Evolutionary conservation across 37 sponge, comb jelly and placozoan species (phyloP).

Genomic region (Theonella swinhoei): DNA sequence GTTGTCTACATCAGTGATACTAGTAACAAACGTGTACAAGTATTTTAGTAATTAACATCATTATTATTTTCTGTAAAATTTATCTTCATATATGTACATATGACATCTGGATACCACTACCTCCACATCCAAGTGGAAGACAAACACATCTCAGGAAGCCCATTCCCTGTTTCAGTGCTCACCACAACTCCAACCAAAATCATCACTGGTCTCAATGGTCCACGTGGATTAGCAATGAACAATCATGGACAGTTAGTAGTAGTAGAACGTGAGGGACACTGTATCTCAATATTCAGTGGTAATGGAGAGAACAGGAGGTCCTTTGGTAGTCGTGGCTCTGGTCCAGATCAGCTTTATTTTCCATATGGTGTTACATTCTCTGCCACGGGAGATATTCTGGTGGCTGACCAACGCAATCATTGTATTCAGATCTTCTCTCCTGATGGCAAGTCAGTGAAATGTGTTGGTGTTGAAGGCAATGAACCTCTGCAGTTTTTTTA

Average conservation of each 20-base stretch:
- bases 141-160: slow-evolving; percentile 42
- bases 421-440: slow-evolving; percentile 48
- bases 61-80: too few relatives aligned
- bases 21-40: background rate
- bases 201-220: slow-evolving; percentile 4
- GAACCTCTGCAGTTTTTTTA: background rate
- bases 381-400: slow-evolving; percentile 19
- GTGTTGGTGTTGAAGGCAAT: background rate
- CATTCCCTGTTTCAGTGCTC: slow-evolving; percentile 24
- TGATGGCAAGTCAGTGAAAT: slow-evolving; percentile 25
- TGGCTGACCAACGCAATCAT: slow-evolving; percentile 36
- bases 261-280: background rate
- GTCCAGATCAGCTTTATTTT: too few relatives aligned
- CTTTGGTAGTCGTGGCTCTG: slow-evolving; percentile 36
- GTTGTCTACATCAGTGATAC: background rate
- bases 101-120: background rate
- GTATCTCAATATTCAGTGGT: slow-evolving; percentile 25
- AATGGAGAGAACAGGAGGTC: slow-evolving; percentile 9
- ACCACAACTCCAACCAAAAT: background rate
- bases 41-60: too few relatives aligned
- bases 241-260: slow-evolving; percentile 31
- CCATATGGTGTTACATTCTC: too few relatives aligned
- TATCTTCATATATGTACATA: background rate
- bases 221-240: slow-evolving; percentile 29
- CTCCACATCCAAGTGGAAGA: slow-evolving; percentile 24